A percentile compares a stretch with the other conserved stretches of the same genome.
These are phyloP conservation scores for Bolinopsis microptera DNA, from an alignment of 37 sponge, comb jelly and placozoan species.

Conservation along the genomic window DNA sequence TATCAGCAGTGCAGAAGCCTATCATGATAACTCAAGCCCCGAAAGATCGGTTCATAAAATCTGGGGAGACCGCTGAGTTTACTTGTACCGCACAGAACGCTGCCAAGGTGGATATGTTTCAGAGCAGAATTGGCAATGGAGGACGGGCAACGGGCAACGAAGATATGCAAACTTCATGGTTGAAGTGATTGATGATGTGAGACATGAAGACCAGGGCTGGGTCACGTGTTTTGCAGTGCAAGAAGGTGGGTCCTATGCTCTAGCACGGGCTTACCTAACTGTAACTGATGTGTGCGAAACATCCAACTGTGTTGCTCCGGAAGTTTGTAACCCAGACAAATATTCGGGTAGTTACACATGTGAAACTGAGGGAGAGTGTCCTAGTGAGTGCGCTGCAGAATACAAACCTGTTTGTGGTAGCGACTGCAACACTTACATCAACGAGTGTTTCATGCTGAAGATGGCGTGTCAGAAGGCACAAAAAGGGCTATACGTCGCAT, in stretches of 20 bases:
- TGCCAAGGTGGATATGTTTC: neutral
- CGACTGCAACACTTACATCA: slow-evolving; percentile 30
- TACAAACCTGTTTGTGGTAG: slow-evolving; percentile 9
- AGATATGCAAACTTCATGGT: neutral
- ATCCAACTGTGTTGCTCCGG: neutral
- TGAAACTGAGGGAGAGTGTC: neutral
- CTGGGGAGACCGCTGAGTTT: neutral
- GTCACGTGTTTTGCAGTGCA: neutral
- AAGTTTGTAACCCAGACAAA: neutral
- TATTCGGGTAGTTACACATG: slow-evolving; percentile 1
- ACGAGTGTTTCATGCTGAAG: slow-evolving; percentile 20
- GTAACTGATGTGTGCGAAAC: neutral
- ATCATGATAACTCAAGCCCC: neutral
- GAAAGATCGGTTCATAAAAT: neutral
- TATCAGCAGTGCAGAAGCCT: too few relatives aligned
- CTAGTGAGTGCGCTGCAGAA: neutral
- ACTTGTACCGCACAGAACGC: neutral
- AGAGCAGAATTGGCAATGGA: neutral
- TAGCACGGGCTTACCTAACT: neutral
- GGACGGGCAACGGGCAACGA: neutral
- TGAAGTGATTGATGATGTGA: neutral
- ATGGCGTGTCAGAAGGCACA: neutral
- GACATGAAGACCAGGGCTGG: neutral
- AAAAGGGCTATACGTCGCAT: neutral
- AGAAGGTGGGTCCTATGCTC: neutral